A percentile compares a stretch with the other conserved stretches of the same genome.
phyloP scores from a whole-genome alignment of 2,888 invertebrate species.

The Spilosoma lubricipeda region DNA sequence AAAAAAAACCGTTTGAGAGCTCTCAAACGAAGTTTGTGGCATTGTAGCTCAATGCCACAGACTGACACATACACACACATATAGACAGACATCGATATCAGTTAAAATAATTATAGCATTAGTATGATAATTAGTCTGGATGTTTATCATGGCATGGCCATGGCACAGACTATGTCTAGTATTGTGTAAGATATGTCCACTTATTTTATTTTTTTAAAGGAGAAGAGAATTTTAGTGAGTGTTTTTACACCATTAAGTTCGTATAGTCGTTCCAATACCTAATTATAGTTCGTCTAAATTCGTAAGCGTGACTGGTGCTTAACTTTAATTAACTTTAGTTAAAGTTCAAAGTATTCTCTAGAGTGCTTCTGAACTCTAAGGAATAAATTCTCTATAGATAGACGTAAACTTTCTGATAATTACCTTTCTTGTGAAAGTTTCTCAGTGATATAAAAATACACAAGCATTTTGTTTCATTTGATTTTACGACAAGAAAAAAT shows the following conservation, averaged over 20 bases:
- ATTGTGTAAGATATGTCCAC: too few relatives aligned
- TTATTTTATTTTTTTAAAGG: background rate
- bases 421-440: background rate
- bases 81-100: too few relatives aligned
- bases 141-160: too few relatives aligned
- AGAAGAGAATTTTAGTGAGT: background rate
- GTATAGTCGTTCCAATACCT: background rate
- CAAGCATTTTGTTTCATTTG: background rate
- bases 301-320: background rate
- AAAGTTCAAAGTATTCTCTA: background rate
- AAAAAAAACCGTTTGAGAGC: too few relatives aligned
- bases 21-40: too few relatives aligned
- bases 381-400: background rate
- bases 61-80: too few relatives aligned
- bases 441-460: background rate
- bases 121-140: too few relatives aligned
- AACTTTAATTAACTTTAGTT: background rate
- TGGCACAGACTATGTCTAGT: too few relatives aligned
- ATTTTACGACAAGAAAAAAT: background rate
- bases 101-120: too few relatives aligned
- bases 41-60: too few relatives aligned
- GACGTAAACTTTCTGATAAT: background rate
- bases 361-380: background rate
- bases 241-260: background rate
- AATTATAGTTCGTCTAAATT: background rate